Evolutionary conservation across 2,888 invertebrate genomes (phyloP), one percentile per base, ranked within the genome.

Genomic region (Zaprionus obscuricornis): DNA sequence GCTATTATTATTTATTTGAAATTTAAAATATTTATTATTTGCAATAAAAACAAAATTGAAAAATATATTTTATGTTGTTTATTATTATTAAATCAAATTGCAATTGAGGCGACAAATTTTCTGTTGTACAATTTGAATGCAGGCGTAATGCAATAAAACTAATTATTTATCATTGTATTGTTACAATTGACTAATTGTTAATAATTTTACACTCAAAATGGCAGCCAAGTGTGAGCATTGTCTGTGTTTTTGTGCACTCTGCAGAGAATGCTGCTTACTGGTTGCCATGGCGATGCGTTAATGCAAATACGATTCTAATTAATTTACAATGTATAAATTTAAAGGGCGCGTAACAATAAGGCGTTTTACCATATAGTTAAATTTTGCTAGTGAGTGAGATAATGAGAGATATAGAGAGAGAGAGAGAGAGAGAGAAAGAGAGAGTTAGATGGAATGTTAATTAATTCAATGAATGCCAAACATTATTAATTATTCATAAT

Each of bases 401-500:
- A 47, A 52, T 26, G 49, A 27, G 45, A 22, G 22, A 20, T 22
- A 20, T 16, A 10, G 6, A 5, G 31, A 34, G 34, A 39, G 29
- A 20, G 11, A 22, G n/a, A 36, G 29, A 13, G 50, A 27, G 18
- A 27, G 22, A 18, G 39, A 3, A 13, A 3, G 26, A 2, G 26
- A 7, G 27, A 20, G 13, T 16, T 13, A 31, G 24, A 10, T 8
- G 34, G 63, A 36, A 49, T 37, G 58, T 58, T 82, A 82, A 82
- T 82, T 83, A 85, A 82, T 82, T 82, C 85, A 82, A 79, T 83
- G 76, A 74, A 69, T 65, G 76, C 79, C 81, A 83, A 85, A 74
- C 81, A 85, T 67, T 76, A 85, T 82, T 76, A 82, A 82, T 85
- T 82, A 82, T 82, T 83, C 83, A 82, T 79, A 82, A 83, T 82